Evolutionary conservation across 1,140 invertebrate species (phyloP).

Genomic region (Microplitis mediator): DNA sequence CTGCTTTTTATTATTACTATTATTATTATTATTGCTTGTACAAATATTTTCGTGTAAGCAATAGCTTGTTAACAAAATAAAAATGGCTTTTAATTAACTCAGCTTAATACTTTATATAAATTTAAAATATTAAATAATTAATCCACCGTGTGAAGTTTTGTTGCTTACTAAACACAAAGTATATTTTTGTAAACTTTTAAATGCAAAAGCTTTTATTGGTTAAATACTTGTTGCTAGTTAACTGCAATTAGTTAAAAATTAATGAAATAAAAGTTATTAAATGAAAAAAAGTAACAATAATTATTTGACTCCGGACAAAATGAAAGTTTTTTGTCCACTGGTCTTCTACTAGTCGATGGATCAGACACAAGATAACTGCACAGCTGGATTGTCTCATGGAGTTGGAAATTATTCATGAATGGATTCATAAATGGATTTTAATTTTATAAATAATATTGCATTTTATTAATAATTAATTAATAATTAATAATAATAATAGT

Average conservation of each 20-base stretch:
- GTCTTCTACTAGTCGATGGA: conserved; percentile 17
- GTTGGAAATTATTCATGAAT: conserved; percentile 9
- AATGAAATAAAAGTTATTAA: neutral
- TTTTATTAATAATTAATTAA: neutral
- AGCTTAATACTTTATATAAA: neutral
- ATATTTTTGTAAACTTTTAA: neutral
- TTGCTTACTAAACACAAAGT: neutral
- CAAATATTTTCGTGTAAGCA: neutral
- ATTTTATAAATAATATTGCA: neutral
- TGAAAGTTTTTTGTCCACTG: conserved; percentile 10
- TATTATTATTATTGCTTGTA: neutral
- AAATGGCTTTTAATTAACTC: neutral
- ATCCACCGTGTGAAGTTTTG: conserved; percentile 11
- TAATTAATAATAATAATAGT: neutral
- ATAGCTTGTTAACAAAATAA: neutral
- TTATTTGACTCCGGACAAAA: conserved; percentile 11
- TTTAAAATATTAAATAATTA: neutral
- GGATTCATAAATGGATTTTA: neutral
- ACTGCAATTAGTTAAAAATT: too few species aligned
- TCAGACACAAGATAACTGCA: conserved; percentile 1
- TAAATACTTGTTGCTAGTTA: neutral
- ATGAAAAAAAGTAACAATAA: conserved; percentile 2
- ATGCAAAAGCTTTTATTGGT: too few species aligned
- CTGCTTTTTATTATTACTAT: too few species aligned
- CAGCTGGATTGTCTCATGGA: conserved; percentile 13